Conservation (phyloP, 2,888 invertebrate genomes). For the Congeria kusceri region DNA sequence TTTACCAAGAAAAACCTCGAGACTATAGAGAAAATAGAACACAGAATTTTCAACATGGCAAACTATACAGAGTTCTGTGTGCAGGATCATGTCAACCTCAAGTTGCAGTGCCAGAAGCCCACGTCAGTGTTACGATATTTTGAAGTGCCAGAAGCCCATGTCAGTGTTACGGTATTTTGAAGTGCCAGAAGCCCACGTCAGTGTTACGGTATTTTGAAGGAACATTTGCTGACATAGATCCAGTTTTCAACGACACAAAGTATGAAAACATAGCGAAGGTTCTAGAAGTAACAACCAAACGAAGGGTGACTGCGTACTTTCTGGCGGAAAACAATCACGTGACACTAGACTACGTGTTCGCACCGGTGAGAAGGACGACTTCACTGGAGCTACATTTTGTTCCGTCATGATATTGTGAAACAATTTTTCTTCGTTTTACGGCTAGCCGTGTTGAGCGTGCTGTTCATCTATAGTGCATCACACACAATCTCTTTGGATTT, state of each 20-base stretch:
- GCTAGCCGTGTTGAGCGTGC: conserved; percentile 67
- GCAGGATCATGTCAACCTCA: conserved; percentile 5
- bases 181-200: conserved; percentile 64
- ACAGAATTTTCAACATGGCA: conserved; percentile 49
- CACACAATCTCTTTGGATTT: conserved; percentile 74
- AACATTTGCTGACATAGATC: conserved; percentile 60
- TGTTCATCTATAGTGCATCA: conserved; percentile 74
- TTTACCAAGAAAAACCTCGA: conserved; percentile 71
- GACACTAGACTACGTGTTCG: conserved; percentile 30
- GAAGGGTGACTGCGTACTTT: conserved; percentile 63
- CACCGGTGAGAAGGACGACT: conserved; percentile 60
- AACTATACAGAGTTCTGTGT: conserved; percentile 61
- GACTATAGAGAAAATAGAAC: conserved; percentile 69
- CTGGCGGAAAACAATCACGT: conserved; percentile 60
- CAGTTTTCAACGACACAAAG: conserved; percentile 70
- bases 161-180: conserved; percentile 1
- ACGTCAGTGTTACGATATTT: neutral
- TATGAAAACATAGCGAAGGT: conserved; percentile 69
- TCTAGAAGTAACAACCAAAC: conserved; percentile 62
- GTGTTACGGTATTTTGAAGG: conserved; percentile 76
- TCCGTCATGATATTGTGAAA: conserved; percentile 60
- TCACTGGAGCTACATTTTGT: conserved; percentile 68
- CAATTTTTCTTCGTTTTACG: conserved; percentile 67
- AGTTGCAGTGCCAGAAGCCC: no score
- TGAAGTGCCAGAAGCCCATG: no score